Evolutionary conservation across 1,140 invertebrate species (phyloP), one percentile per base, ranked within the genome.

Genomic region (Octopus bimaculoides): DNA sequence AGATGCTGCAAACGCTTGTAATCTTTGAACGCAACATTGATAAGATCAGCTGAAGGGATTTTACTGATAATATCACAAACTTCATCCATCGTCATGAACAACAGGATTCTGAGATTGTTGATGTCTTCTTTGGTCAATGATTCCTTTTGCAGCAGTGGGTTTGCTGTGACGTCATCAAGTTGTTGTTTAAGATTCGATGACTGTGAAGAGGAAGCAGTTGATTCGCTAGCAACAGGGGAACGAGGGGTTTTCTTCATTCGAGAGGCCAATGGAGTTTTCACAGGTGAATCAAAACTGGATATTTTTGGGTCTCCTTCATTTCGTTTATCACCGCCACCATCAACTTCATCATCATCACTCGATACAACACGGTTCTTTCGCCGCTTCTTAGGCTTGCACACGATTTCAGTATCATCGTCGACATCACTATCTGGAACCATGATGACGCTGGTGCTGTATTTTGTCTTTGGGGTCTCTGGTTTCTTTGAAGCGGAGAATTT

Each of bases 31-130:
- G 84, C 82, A 73, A 85, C 81, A 20, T 81, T 79, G 84, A 86
- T 86, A 5, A 88, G 79, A 75, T 86, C 84, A 55, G 81, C 79
- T 5, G 83, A 83, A 53, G 83, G 85, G 54, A 85, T 77, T 69
- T 85, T 81, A 75, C 83, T 80, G 41, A 88, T 79, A 56, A 87
- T 85, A 20, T 86, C 83, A 83, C 87, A 87, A 7, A 87, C 82
- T 75, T 87, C 86, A 81, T 88, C 86, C 56, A 83, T 81, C 5
- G 85, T 83, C 56, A 77, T 79, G 17, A 88, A 82, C 54, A 87
- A 76, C 10, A 84, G 54, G 3, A 82, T 80, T 55, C 77, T 73
- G 17, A 85, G 77, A 14, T 82, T 82, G 20, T 75, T 8, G n/a
- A 80, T 52, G 41, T 85, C 82, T 14, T 66, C 75, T 41, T 79